Evolutionary conservation across 2,113 vertebrate genomes (phyloP), one percentile per base, ranked within the genome.

Genomic region (Oophaga pumilio): DNA sequence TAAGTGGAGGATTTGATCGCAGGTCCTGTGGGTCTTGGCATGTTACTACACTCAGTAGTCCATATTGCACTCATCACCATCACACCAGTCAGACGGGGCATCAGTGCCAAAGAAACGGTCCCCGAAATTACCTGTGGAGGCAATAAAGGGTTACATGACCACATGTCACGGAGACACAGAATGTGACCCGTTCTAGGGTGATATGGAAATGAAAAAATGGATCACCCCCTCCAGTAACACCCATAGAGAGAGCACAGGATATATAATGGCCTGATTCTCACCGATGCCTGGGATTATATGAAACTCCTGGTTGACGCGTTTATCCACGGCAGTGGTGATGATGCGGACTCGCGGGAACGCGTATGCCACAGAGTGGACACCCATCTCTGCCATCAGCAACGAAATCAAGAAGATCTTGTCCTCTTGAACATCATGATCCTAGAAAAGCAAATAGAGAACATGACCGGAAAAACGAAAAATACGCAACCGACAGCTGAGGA

Each of bases 221-320:
- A 24, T 10, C 17, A 49, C 26, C 12, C 9, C n/a, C 2, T 12
- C 33, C 6, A 6, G 56, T 7, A 10, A 64, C 8, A 8, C 62
- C 6, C 82, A 8, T 22, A 33, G 0, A 0, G 6, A 17, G 59
- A 5, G 0, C 9, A 49, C 0, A 6, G 56, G 53, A 64, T 20
- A 57, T 10, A 52, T 4, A 20, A 33, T 12, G 49, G 7, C n/a
- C n/a, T 60, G 7, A 26, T 78, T 17, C 96, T 95, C 91, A 98
- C 96, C 97, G 0, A 98, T 97, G 90, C 97, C 97, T 0, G 97
- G 97, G 60, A 97, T 96, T 91, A 98, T 98, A 93, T 97, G 96
- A 91, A 97, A 97, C 90, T 97, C 94, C 77, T 97, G 95, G 0
- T 96, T 98, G 92, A 98, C 95, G 17, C 94, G 92, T 90, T 97